Evolutionary conservation across 2,797 vertebrate genomes (phyloP), one percentile per base, ranked within the genome.

Genomic region (Erethizon dorsatum): DNA sequence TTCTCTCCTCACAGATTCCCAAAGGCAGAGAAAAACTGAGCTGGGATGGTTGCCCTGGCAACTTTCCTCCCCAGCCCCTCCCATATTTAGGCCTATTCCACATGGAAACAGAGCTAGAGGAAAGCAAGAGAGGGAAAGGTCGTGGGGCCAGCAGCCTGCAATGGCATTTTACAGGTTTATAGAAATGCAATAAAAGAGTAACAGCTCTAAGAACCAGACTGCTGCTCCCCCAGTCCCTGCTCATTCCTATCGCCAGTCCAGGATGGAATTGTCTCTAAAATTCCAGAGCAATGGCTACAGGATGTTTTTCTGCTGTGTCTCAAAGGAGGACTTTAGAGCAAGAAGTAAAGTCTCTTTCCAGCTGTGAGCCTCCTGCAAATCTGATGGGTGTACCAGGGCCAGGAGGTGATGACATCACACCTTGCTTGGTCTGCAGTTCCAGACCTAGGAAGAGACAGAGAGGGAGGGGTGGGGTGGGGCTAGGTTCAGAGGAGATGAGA

Each of bases 391-490:
- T 10, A 12, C 71, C 20, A 28, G 45, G 61, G 10, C 10, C 61
- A 1, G 0, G 11, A 9, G 33, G 0, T 15, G 0, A 1, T 0
- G 12, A 24, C 2, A 0, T 7, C 22, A 6, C 15, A 8, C 15
- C 15, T 61, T 3, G 45, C 57, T 47, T 0, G 20, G 41, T 65
- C 61, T 33, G 9, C 7, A 28, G 13, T 50, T 77, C 47, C 73
- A 77, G 50, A 54, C 31, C 47, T 54, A 47, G 41, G 41, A 22
- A 73, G 37, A 45, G 41, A 45, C 22, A 75, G 41, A 45, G 41
- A 2, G 50, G 3, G 77, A 24, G 69, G 22, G 3, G 4, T 3
- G 6, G 28, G 22, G 52, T 2, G 0, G 24, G 33, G 45, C 1
- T 50, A 4, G 45, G 28, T 10, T 69, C 63, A 59, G 71, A 31